Evolutionary conservation across 2,888 invertebrate genomes (phyloP).

Genomic region (Arctia plantaginis): DNA sequence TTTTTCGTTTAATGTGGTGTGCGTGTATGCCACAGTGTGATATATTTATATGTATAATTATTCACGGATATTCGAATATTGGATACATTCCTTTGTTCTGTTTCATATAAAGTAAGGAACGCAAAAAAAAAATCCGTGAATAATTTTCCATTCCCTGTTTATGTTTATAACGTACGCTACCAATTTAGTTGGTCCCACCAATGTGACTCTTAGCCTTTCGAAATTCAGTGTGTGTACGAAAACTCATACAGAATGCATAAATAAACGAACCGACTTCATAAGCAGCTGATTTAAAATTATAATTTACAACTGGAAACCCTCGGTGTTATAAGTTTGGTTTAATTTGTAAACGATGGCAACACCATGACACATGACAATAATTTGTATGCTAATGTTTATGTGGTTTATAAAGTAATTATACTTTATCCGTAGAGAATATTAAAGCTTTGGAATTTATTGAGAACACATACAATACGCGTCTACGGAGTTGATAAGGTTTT

Average conservation of each 20-base stretch:
- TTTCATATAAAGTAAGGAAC: background rate
- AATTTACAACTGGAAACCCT: constrained; percentile 60
- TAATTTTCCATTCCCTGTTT: background rate
- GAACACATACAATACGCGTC: background rate
- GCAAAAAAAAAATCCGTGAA: background rate
- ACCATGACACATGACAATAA: constrained; percentile 48
- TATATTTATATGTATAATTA: too few relatives aligned
- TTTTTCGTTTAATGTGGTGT: too few relatives aligned
- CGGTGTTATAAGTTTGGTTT: constrained; percentile 49
- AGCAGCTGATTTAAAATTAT: constrained; percentile 74
- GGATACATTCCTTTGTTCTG: too few relatives aligned
- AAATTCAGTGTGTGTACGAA: constrained; percentile 56
- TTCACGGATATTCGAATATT: too few relatives aligned
- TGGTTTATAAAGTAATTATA: constrained; percentile 21
- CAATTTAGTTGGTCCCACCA: constrained; percentile 43
- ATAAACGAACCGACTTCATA: constrained; percentile 63
- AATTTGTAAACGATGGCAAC: constrained; percentile 50
- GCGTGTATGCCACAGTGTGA: too few relatives aligned
- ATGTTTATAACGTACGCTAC: constrained; percentile 25
- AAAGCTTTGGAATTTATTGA: background rate
- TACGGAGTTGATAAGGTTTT: background rate
- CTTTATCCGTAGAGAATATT: background rate
- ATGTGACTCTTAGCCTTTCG: constrained; percentile 48
- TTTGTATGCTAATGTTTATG: constrained; percentile 48
- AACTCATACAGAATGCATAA: constrained; percentile 67